These are phyloP conservation scores for Crocuta crocuta DNA, from an alignment of 2,113 vertebrate genomes.

Conservation along the genomic window DNA sequence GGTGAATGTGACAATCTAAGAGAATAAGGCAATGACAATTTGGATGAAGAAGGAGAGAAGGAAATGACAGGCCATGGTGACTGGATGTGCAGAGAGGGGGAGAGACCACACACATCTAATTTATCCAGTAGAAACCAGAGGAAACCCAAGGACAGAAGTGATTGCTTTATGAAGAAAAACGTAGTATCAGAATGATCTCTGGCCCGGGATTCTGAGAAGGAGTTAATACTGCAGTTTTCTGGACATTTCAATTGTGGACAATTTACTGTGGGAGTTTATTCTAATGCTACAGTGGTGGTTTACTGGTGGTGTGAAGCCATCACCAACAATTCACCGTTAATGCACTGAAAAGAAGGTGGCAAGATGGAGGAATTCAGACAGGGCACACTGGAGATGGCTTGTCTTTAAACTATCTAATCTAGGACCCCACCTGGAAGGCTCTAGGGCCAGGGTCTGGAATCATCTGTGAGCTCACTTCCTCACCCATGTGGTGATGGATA, in stretches of 20 bases:
- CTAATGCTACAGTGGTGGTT: background rate
- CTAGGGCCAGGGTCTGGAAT: background rate
- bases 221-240: background rate
- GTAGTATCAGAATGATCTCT: background rate
- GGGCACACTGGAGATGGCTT: accelerated
- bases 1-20: background rate
- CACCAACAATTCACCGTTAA: background rate
- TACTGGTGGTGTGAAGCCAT: background rate
- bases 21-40: no score
- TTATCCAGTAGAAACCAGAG: background rate
- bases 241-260: background rate
- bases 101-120: background rate
- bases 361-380: background rate
- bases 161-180: background rate
- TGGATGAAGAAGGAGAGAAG: background rate
- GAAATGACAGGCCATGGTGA: background rate
- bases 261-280: background rate
- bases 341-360: background rate
- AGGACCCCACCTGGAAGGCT: background rate
- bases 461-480: background rate
- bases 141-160: background rate
- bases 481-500: background rate
- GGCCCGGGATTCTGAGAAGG: background rate
- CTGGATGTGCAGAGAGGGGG: background rate
- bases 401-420: background rate